These are phyloP conservation scores for Ageneiosus marmoratus DNA, from an alignment of 2,113 vertebrate species.

Conservation along the genomic window DNA sequence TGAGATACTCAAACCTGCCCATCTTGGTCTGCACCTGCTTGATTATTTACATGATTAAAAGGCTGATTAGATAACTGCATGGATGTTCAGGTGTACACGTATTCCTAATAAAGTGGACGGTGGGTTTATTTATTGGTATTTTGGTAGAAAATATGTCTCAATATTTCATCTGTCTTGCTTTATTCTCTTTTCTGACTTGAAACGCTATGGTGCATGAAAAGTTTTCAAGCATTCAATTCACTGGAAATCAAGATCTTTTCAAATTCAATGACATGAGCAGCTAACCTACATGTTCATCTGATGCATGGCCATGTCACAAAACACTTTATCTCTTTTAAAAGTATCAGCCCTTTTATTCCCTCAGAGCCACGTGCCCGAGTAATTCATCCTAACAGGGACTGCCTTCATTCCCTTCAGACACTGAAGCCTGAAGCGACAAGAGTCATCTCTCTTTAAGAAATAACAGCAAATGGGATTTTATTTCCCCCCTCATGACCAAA, in stretches of 20 bases:
- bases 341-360: conserved; percentile 21
- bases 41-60: too few species aligned
- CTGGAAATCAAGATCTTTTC: not conserved
- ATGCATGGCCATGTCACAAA: not conserved
- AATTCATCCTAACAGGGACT: conserved; percentile 26
- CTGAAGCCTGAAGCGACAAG: conserved; percentile 52
- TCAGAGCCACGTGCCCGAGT: not conserved
- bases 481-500: conserved; percentile 40
- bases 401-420: conserved; percentile 40
- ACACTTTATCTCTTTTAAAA: conserved; percentile 33
- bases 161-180: not conserved
- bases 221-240: not conserved
- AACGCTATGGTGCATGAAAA: not conserved
- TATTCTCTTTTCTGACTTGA: not conserved
- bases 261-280: not conserved
- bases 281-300: not conserved
- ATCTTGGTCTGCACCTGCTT: too few species aligned
- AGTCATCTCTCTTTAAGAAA: conserved; percentile 45
- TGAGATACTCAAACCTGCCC: too few species aligned
- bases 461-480: conserved; percentile 57
- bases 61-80: too few species aligned
- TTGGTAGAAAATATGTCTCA: not conserved
- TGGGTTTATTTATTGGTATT: too few species aligned
- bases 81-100: too few species aligned
- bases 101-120: too few species aligned